These are phyloP conservation scores for Meghimatium bilineatum DNA, from an alignment of 2,888 invertebrate genomes.

Conservation along the genomic window DNA sequence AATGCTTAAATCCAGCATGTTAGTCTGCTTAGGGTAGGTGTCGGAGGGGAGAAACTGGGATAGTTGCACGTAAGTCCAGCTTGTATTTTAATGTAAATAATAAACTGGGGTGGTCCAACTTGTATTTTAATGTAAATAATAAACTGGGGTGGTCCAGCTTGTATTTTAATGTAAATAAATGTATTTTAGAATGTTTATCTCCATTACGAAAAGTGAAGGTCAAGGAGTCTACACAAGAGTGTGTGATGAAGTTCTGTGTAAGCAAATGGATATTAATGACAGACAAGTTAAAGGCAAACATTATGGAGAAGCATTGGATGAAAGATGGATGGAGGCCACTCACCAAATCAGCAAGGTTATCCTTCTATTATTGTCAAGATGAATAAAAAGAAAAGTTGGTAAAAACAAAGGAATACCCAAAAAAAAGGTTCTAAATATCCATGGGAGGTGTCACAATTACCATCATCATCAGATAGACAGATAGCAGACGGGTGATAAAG, in stretches of 20 bases:
- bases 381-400: conserved; percentile 22
- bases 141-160: too few species aligned
- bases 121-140: too few species aligned
- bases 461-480: neutral
- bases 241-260: neutral
- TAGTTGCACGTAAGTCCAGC: too few species aligned
- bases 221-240: neutral
- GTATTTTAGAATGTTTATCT: neutral
- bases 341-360: conserved; percentile 59
- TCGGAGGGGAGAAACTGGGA: neutral
- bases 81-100: too few species aligned
- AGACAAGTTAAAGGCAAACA: conserved; percentile 17
- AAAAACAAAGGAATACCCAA: neutral
- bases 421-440: neutral
- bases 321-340: conserved; percentile 52
- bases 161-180: neutral
- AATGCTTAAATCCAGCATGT: neutral
- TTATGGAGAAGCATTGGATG: conserved; percentile 19
- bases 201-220: neutral
- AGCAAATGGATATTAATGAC: conserved; percentile 4
- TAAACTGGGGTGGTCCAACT: too few species aligned
- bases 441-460: neutral
- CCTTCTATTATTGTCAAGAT: conserved; percentile 56
- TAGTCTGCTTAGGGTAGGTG: neutral
- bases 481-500: too few species aligned